Evolutionary conservation across 2,113 vertebrate genomes (phyloP), one percentile per base, ranked within the genome.

Genomic region (Boleophthalmus pectinirostris): DNA sequence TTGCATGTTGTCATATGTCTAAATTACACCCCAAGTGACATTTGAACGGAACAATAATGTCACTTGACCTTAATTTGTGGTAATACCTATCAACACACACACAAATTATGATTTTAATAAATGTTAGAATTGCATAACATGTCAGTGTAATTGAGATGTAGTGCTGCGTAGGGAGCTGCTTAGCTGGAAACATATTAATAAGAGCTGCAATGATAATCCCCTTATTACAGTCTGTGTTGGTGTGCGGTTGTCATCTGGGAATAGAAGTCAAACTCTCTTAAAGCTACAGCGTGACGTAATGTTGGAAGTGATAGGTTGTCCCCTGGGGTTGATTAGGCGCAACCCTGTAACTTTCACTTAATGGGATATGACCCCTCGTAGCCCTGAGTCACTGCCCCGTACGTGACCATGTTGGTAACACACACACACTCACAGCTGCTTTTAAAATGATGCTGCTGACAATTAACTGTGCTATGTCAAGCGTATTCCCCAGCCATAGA

Each of bases 401-500:
- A 78, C 54, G 76, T 80, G 74, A 74, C 45, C 21, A 43, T 70
- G 72, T 83, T 87, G 79, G 72, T 79, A 69, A 70, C 83, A 75
- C 78, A 10, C 56, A 10, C 56, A 13, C 21, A 81, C 78, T 74
- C 75, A 68, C 76, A 20, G 45, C 75, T 76, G 72, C 69, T 88
- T 89, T 92, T 93, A 85, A 91, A 88, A 85, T 29, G 23, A 83
- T 83, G 77, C 88, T 78, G 83, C 72, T 74, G 75, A 83, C 85
- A 87, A 90, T 93, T 91, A 91, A 90, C 82, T 74, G 84, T 89
- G 92, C 88, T 90, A 87, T 88, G 89, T 88, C 86, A 87, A 88
- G 83, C 85, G 70, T 85, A 85, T 90, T 90, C 80, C 82, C 85
- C 79, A 74, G 86, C 84, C 71, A 89, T 82, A 86, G 75, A 84